phyloP scores from a whole-genome alignment of 2,888 invertebrate species.

The Philereme transversata region DNA sequence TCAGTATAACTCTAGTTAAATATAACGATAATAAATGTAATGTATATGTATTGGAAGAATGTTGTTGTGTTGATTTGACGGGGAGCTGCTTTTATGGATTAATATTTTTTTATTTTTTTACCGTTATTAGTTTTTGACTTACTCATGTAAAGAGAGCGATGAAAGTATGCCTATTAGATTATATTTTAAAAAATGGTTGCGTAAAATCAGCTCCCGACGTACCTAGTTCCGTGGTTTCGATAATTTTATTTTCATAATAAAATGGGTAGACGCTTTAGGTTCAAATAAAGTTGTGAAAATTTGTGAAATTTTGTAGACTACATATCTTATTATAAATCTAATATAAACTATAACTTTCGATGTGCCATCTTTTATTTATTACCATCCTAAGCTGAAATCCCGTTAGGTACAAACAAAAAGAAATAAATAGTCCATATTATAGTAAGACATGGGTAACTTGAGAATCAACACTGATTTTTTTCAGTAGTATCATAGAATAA shows the following conservation, averaged over 20 bases:
- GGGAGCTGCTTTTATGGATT: conserved; percentile 80
- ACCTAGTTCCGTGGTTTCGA: conserved; percentile 79
- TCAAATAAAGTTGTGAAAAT: conserved; percentile 84
- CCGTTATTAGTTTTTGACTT: conserved; percentile 82
- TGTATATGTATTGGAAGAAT: conserved; percentile 64
- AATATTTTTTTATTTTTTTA: conserved; percentile 84
- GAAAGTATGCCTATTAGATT: conserved; percentile 82
- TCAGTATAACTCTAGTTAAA: conserved; percentile 85
- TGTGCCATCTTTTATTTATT: conserved; percentile 69
- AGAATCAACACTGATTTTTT: too few species aligned
- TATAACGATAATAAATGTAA: conserved; percentile 80
- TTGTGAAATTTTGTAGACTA: conserved; percentile 85
- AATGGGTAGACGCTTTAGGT: conserved; percentile 84
- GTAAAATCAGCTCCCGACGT: conserved; percentile 77
- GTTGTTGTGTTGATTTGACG: conserved; percentile 64
- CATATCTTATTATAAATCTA: conserved; percentile 85
- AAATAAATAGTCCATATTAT: too few species aligned
- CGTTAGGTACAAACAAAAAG: background rate
- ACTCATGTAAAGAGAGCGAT: conserved; percentile 76
- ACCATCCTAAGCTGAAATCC: conserved; percentile 4
- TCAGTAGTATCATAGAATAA: too few species aligned
- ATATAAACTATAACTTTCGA: conserved; percentile 85
- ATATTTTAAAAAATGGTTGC: conserved; percentile 82
- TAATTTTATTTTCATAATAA: conserved; percentile 84
- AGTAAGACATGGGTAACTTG: too few species aligned